A percentile compares a stretch with the other conserved stretches of the same genome.
Conservation (phyloP, 2,797 vertebrate species). For the Cossypha caffra region DNA sequence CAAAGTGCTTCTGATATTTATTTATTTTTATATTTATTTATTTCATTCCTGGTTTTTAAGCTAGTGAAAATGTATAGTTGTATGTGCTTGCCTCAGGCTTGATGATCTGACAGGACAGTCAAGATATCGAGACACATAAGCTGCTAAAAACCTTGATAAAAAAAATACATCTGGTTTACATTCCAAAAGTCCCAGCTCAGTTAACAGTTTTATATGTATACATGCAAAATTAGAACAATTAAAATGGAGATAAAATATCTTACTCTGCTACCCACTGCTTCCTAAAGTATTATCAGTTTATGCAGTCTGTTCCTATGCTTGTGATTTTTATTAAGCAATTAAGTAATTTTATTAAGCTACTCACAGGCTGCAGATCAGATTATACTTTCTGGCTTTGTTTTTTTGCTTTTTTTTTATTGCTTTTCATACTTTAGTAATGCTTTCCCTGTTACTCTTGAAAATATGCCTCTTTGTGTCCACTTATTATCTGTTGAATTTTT, state of each 20-base stretch:
- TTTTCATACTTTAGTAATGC: background rate
- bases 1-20: background rate
- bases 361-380: background rate
- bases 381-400: background rate
- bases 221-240: background rate
- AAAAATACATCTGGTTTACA: background rate
- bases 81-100: background rate
- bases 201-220: background rate
- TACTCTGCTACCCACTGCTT: background rate
- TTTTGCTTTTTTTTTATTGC: rapidly evolving
- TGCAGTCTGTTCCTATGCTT: background rate
- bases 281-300: background rate
- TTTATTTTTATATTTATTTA: background rate
- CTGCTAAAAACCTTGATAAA: background rate
- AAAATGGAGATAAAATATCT: background rate
- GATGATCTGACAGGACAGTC: background rate
- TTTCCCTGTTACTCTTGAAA: background rate
- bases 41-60: background rate
- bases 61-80: background rate
- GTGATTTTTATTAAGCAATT: background rate
- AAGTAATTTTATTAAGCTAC: background rate
- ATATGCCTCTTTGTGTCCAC: background rate
- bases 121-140: background rate
- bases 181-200: background rate
- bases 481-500: background rate